phyloP scores from a whole-genome alignment of 2,113 vertebrate species.

The Podocnemis expansa region DNA sequence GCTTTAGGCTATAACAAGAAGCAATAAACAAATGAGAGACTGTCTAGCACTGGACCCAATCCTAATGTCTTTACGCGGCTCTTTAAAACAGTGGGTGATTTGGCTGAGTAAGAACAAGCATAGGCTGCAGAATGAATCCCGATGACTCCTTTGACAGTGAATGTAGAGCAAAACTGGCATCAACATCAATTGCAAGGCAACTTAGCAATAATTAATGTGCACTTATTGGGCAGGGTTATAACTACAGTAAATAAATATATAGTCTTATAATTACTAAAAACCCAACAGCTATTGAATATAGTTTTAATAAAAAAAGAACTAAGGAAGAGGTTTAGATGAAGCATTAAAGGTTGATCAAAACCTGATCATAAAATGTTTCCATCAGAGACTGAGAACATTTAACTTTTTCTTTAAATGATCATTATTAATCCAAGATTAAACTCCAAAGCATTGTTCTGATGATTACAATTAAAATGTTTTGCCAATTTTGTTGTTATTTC shows the following conservation, averaged over 20 bases:
- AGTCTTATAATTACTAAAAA: slow-evolving; percentile 10
- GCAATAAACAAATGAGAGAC: neutral
- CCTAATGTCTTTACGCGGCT: neutral
- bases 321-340: neutral
- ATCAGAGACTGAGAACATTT: neutral
- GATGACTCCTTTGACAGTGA: neutral
- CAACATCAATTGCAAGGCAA: neutral
- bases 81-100: neutral
- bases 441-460: slow-evolving; percentile 6
- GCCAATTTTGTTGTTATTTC: slow-evolving; percentile 14
- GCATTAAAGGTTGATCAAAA: neutral
- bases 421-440: slow-evolving; percentile 14
- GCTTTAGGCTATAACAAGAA: slow-evolving; percentile 45
- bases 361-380: neutral
- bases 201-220: neutral
- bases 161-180: neutral
- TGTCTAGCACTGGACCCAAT: neutral
- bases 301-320: neutral
- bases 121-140: neutral
- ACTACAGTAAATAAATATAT: neutral
- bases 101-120: neutral
- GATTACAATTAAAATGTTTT: slow-evolving; percentile 35
- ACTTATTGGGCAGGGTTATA: neutral
- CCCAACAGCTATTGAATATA: neutral
- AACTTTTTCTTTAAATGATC: slow-evolving; percentile 18